These are phyloP conservation scores for Petaurus breviceps DNA, from an alignment of 2,113 vertebrate genomes.

Conservation along the genomic window DNA sequence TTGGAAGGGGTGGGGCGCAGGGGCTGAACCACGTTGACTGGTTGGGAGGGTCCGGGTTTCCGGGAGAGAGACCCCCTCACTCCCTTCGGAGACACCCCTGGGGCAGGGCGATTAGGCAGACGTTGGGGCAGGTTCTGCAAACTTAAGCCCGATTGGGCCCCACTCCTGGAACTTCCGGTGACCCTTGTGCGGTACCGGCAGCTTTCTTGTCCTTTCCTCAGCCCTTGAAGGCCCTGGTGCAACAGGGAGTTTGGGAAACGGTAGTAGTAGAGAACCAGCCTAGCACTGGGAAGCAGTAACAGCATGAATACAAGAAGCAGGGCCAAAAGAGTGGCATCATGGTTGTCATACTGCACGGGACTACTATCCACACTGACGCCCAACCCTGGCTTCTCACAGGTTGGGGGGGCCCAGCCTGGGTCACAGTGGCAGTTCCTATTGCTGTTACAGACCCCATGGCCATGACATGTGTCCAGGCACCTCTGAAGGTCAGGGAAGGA, in stretches of 20 bases:
- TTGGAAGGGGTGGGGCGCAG: conserved; percentile 75
- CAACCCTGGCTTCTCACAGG: conserved; percentile 90
- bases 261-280: conserved; percentile 88
- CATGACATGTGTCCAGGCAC: conserved; percentile 88
- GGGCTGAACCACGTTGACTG: conserved; percentile 89
- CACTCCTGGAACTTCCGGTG: conserved; percentile 25
- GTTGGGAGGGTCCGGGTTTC: conserved; percentile 82
- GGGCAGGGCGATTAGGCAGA: background rate
- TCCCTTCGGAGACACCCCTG: conserved; percentile 43
- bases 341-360: conserved; percentile 87
- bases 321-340: conserved; percentile 80
- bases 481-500: conserved; percentile 89
- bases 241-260: conserved; percentile 83
- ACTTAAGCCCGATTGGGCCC: conserved; percentile 72
- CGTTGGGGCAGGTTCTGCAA: conserved; percentile 63
- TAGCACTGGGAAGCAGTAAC: conserved; percentile 83
- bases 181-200: conserved; percentile 57
- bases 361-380: conserved; percentile 96
- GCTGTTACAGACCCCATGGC: conserved; percentile 93
- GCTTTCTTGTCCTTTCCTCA: conserved; percentile 78
- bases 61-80: conserved; percentile 68
- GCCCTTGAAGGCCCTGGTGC: conserved; percentile 83
- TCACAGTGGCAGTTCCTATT: conserved; percentile 95
- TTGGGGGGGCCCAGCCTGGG: conserved; percentile 92
- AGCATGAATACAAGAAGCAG: conserved; percentile 89